Conservation (phyloP, 2,113 vertebrate species). For the Mus pahari region DNA sequence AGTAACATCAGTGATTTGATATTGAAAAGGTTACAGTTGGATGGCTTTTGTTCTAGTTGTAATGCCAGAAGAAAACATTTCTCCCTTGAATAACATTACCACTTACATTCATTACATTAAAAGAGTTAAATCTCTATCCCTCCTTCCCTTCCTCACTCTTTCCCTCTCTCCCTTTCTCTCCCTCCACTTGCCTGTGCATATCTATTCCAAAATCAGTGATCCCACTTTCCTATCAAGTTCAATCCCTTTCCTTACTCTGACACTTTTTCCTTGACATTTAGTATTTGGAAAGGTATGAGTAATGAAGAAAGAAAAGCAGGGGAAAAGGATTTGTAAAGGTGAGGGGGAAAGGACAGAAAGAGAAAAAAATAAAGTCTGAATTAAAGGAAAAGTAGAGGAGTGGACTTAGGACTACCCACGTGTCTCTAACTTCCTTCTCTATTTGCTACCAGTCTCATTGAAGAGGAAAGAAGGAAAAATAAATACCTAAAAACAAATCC, state of each 20-base stretch:
- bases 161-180: background rate
- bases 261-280: background rate
- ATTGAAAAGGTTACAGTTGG: constrained; percentile 48
- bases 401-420: background rate
- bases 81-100: background rate
- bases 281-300: background rate
- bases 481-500: background rate
- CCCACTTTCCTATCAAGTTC: background rate
- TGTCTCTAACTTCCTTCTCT: background rate
- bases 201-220: background rate
- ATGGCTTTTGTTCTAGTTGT: constrained; percentile 51
- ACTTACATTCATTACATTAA: constrained; percentile 49
- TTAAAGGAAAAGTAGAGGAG: background rate
- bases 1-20: constrained; percentile 45
- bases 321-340: constrained; percentile 13
- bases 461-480: background rate
- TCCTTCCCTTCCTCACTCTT: too few relatives aligned
- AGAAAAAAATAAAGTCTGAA: background rate
- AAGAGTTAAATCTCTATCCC: background rate
- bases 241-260: background rate
- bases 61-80: constrained; percentile 28
- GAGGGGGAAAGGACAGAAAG: background rate
- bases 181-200: background rate
- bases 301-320: background rate
- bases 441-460: background rate